Percentiles rank a stretch among this genome's conserved stretches.
Evolutionary conservation across 2,797 vertebrate genomes (phyloP).

Genomic region (Premnoplex brunnescens): DNA sequence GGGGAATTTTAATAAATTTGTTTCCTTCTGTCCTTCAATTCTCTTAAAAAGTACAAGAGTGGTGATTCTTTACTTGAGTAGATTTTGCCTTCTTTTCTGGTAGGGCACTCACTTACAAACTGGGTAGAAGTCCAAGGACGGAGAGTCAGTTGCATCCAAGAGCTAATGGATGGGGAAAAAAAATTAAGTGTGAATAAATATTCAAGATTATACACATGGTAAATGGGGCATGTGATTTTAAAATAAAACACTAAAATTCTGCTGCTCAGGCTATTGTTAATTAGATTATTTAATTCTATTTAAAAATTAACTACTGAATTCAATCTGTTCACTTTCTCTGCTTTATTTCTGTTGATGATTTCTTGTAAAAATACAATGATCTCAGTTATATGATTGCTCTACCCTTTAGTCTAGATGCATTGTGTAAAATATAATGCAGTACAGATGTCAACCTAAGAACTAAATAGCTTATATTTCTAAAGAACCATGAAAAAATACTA

Average conservation of each 20-base stretch:
- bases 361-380: constrained; percentile 67
- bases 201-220: constrained; percentile 37
- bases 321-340: constrained; percentile 52
- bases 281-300: constrained; percentile 70
- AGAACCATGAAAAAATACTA: constrained; percentile 79
- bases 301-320: constrained; percentile 60
- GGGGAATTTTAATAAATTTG: neutral
- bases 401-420: constrained; percentile 65
- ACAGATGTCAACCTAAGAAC: constrained; percentile 76
- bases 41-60: neutral
- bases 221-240: constrained; percentile 55
- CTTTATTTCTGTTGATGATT: constrained; percentile 72
- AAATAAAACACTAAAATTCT: constrained; percentile 69
- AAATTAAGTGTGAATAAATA: constrained; percentile 28
- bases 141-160: neutral
- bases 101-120: neutral
- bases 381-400: constrained; percentile 64
- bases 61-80: neutral
- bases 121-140: neutral
- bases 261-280: constrained; percentile 60
- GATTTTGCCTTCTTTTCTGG: constrained; percentile 20
- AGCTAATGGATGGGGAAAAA: constrained; percentile 24
- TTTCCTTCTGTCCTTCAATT: neutral
- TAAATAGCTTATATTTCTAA: constrained; percentile 80
- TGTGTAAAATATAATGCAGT: constrained; percentile 78